Percentiles rank a stretch among this genome's conserved stretches.
Evolutionary conservation across 2,113 vertebrate genomes (phyloP).

Genomic region (Colinus virginianus): DNA sequence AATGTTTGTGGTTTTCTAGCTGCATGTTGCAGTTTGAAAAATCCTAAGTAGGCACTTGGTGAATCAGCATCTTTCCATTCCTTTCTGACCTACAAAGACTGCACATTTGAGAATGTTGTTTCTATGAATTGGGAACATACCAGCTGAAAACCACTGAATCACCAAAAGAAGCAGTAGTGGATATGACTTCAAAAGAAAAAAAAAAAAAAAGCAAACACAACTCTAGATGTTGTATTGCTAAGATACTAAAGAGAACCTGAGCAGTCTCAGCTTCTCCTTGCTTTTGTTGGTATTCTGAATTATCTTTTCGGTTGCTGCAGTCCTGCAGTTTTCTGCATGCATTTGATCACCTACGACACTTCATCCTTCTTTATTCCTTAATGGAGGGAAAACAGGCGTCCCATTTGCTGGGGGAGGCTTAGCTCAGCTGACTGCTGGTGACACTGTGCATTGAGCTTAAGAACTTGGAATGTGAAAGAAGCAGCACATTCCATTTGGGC

Average conservation of each 20-base stretch:
- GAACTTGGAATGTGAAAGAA: constrained; percentile 33
- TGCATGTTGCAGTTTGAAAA: constrained; percentile 47
- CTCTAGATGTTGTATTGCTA: neutral
- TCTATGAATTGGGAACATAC: constrained; percentile 35
- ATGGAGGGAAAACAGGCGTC: neutral
- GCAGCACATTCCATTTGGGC: constrained; percentile 39
- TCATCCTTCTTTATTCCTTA: constrained; percentile 2
- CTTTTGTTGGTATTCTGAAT: neutral
- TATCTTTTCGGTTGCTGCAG: neutral
- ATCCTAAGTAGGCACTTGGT: constrained; percentile 26
- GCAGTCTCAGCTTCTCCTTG: neutral
- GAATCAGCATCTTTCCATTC: constrained; percentile 46
- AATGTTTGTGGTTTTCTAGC: constrained; percentile 38
- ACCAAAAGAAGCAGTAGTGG: neutral
- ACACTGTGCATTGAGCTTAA: constrained; percentile 7
- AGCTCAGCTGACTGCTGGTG: constrained; percentile 39
- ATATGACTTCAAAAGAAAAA: neutral
- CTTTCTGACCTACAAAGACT: constrained; percentile 29
- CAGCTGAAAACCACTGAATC: neutral
- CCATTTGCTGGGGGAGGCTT: neutral
- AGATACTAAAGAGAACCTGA: neutral
- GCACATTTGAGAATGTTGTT: constrained; percentile 41
- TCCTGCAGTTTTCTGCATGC: neutral
- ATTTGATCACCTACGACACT: neutral
- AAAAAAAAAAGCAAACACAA: neutral